Evolutionary conservation across 92 coral and sea anemone species (phyloP), one percentile per base, ranked within the genome.

Genomic region (Porites cylindrica): DNA sequence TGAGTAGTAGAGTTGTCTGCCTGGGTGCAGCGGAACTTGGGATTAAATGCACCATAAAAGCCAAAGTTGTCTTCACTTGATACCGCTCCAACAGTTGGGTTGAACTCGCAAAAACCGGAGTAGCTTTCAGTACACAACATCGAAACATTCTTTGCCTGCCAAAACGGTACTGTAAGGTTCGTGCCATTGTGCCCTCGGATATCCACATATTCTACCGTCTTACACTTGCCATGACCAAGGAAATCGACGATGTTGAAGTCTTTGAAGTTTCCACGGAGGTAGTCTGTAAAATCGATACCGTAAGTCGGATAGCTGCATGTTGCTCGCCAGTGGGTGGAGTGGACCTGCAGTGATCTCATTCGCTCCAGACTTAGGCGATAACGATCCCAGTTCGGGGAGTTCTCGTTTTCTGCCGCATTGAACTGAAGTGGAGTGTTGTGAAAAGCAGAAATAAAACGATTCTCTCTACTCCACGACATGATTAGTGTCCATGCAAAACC

Each of bases 321-420:
- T 38, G 91, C 76, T 67, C 95, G 75, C 93, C 93, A 92, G 77
- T 92, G 93, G 16, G 93, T 92, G 51, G 96, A 93, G 70, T 80
- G 91, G 67, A 65, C 56, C 75, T 84, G 83, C 68, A 90, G 60
- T 50, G 90, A 85, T 72, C 78, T 80, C 90, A 86, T 86, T 75
- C 85, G 90, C 18, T 64, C 10, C 43, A 78, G 56, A 14, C 82
- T 77, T 8, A 56, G 1, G 12, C 61, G 61, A 17, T 56, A 56
- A 2, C 11, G 13, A 10, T 56, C 16, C 61, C 61, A 56, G 3
- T 56, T 56, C 61, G 11, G 17, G 16, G 61, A 10, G 17, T 56
- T 56, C 17, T 56, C 61, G 61, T 56, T 8, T 14, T 10, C 61
- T 11, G 61, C 13, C 1, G 61, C 61, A 14, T 56, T 56, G 13